Evolutionary conservation across 2,113 vertebrate genomes (phyloP).

Genomic region (Mystacornis crossleyi): DNA sequence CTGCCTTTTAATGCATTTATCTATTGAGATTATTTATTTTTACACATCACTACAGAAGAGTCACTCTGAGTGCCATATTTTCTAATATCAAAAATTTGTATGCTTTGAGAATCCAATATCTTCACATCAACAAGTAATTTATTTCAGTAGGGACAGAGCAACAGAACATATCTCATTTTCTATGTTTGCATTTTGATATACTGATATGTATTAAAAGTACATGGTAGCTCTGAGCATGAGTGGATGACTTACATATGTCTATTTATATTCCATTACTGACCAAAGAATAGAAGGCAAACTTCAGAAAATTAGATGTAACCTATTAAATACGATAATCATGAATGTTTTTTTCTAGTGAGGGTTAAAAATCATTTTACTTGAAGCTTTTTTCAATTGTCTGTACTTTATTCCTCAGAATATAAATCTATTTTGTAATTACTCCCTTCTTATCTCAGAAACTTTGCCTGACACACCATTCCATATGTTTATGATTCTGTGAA

Average conservation of each 20-base stretch:
- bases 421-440: constrained; percentile 82
- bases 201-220: constrained; percentile 31
- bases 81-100: constrained; percentile 28
- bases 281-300: constrained; percentile 25
- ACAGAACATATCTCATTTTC: background rate
- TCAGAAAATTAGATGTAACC: constrained; percentile 39
- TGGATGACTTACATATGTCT: constrained; percentile 9
- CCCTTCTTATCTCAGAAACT: constrained; percentile 76
- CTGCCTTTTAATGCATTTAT: constrained; percentile 42
- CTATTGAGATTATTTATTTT: constrained; percentile 41
- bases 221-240: background rate
- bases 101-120: constrained; percentile 28
- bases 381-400: constrained; percentile 68
- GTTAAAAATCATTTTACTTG: constrained; percentile 72
- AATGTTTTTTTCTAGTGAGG: constrained; percentile 43
- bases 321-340: constrained; percentile 49
- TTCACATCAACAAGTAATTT: constrained; percentile 48
- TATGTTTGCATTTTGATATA: constrained; percentile 19
- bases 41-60: constrained; percentile 18
- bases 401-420: constrained; percentile 69
- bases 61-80: background rate
- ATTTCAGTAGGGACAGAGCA: constrained; percentile 4
- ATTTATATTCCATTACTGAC: constrained; percentile 6
- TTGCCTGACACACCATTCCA: constrained; percentile 80
- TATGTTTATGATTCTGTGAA: constrained; percentile 84